These are phyloP conservation scores for Canis aureus DNA, from an alignment of 2,113 vertebrate species.

Conservation along the genomic window DNA sequence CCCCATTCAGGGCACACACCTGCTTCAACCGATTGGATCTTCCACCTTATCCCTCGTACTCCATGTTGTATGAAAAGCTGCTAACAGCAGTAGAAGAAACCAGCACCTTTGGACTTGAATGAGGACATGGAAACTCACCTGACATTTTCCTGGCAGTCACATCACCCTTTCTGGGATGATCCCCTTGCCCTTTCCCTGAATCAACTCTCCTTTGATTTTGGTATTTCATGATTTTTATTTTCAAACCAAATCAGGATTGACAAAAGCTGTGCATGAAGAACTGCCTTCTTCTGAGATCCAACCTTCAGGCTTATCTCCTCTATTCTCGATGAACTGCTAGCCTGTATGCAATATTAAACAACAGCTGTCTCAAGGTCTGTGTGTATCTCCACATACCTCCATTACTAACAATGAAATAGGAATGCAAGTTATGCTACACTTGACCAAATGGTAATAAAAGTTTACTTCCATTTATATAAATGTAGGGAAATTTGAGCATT, in stretches of 20 bases:
- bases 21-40: conserved; percentile 99
- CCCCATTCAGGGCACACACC: conserved; percentile 94
- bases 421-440: conserved; percentile 88
- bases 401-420: conserved; percentile 89
- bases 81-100: conserved; percentile 99
- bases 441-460: conserved; percentile 90
- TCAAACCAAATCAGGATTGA: conserved; percentile 86
- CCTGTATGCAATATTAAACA: conserved; percentile 91
- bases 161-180: conserved; percentile 76
- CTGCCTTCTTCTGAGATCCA: conserved; percentile 87
- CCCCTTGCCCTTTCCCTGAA: conserved; percentile 73
- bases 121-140: conserved; percentile 83
- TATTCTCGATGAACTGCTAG: conserved; percentile 89
- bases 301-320: conserved; percentile 89
- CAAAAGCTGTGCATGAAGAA: conserved; percentile 91
- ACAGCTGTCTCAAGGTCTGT: conserved; percentile 89
- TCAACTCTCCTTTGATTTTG: conserved; percentile 86
- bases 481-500: conserved; percentile 84
- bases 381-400: conserved; percentile 91
- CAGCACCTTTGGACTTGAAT: conserved; percentile 99
- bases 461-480: conserved; percentile 88
- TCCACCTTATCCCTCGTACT: conserved; percentile 97
- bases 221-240: conserved; percentile 87
- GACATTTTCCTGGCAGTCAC: conserved; percentile 84
- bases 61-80: conserved; percentile 97